Conservation (phyloP, 2,888 invertebrate species). For the Tuberolachnus salignus region DNA sequence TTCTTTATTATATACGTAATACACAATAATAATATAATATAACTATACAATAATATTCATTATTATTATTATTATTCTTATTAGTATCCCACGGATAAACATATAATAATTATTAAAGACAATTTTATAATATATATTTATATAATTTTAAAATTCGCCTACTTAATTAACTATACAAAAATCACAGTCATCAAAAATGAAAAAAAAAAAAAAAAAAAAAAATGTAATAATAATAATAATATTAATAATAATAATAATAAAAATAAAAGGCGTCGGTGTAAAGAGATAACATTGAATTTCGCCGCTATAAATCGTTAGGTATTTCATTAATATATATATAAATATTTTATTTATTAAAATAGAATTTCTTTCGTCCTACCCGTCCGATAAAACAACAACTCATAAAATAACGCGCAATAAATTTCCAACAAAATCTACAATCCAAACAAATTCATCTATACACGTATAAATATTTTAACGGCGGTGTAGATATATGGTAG, state of each 20-base stretch:
- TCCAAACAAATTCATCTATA: too few species aligned
- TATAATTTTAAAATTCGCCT: slow-evolving; percentile 34
- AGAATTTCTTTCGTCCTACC: too few species aligned
- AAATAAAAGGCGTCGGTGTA: slow-evolving; percentile 14
- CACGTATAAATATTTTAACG: too few species aligned
- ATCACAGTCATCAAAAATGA: slow-evolving; percentile 55
- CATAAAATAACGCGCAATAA: neutral
- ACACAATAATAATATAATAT: slow-evolving; percentile 15
- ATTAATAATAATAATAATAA: slow-evolving; percentile 5
- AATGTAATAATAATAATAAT: slow-evolving; percentile 6
- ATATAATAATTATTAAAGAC: slow-evolving; percentile 25
- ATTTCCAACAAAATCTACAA: too few species aligned
- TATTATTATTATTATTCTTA: slow-evolving; percentile 2
- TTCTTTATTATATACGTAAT: slow-evolving; percentile 29
- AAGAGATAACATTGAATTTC: slow-evolving; percentile 21
- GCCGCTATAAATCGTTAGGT: slow-evolving; percentile 16
- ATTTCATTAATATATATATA: too few species aligned
- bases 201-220: slow-evolving; percentile 38
- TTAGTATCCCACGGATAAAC: slow-evolving; percentile 45
- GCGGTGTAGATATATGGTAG: too few species aligned
- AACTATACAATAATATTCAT: slow-evolving; percentile 44
- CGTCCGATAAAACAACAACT: too few species aligned
- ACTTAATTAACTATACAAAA: slow-evolving; percentile 55
- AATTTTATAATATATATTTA: slow-evolving; percentile 31
- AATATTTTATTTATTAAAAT: neutral